Evolutionary conservation across 2,797 vertebrate genomes (phyloP).

Genomic region (Arnoldichthys spilopterus): DNA sequence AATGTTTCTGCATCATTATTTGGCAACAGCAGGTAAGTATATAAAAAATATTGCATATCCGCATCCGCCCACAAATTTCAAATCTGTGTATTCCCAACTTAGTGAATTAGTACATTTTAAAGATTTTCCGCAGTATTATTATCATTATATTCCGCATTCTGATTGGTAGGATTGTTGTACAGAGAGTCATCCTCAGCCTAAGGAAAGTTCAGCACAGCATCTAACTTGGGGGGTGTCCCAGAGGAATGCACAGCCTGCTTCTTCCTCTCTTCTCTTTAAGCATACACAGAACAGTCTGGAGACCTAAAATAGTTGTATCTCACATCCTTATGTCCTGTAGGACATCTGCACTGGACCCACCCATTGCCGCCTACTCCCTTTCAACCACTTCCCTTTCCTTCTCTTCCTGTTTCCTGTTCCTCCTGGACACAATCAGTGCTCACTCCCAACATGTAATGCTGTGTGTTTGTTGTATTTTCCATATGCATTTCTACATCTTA

Average conservation of each 20-base stretch:
- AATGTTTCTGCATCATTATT: too few species aligned
- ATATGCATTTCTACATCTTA: too few species aligned
- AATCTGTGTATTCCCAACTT: too few species aligned
- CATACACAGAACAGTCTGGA: conserved; percentile 1
- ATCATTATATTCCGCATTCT: too few species aligned
- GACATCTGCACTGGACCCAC: conserved; percentile 51
- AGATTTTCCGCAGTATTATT: too few species aligned
- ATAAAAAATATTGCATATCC: too few species aligned
- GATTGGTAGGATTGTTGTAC: background rate
- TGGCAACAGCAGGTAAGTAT: too few species aligned
- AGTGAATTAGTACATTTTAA: too few species aligned
- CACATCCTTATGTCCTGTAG: conserved; percentile 43
- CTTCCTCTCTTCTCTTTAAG: conserved; percentile 18
- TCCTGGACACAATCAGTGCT: conserved; percentile 56
- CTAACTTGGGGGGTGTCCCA: background rate
- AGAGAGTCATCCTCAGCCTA: background rate
- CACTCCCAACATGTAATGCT: background rate
- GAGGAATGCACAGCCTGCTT: conserved; percentile 25
- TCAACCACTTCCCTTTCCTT: conserved; percentile 73
- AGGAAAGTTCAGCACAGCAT: conserved; percentile 10
- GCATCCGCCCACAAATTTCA: too few species aligned
- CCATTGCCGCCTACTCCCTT: conserved; percentile 37
- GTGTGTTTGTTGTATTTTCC: background rate
- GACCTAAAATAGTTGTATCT: conserved; percentile 47
- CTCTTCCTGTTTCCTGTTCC: conserved; percentile 63